A percentile compares a stretch with the other conserved stretches of the same genome.
Evolutionary conservation across 2,797 vertebrate genomes (phyloP).

Genomic region (Peromyscus aztecus): DNA sequence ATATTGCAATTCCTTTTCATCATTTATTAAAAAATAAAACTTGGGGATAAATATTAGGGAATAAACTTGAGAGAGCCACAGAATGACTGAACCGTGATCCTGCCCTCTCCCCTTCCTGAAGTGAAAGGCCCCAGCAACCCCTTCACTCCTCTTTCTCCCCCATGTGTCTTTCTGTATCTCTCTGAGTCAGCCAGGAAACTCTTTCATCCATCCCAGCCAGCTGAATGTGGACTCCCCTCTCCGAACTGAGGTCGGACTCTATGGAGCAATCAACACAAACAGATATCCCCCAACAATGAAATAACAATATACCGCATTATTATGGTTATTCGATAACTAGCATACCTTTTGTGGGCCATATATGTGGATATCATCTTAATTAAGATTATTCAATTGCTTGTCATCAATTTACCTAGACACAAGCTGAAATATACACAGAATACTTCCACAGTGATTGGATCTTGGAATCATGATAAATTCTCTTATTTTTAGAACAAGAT

Average conservation of each 20-base stretch:
- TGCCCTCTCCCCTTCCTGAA: not conserved
- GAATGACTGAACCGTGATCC: not conserved
- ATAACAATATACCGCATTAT: not conserved
- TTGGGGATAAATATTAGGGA: not conserved
- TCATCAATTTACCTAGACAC: not conserved
- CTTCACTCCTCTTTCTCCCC: not conserved
- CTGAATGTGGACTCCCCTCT: not conserved
- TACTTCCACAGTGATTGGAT: not conserved
- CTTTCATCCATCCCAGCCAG: not conserved
- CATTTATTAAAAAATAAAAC: not conserved
- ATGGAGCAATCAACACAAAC: not conserved
- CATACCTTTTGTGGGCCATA: not conserved
- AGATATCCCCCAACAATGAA: not conserved
- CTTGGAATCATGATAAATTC: not conserved
- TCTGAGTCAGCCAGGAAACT: not conserved
- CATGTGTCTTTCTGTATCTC: not conserved
- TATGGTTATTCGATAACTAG: conserved; percentile 1
- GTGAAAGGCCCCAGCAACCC: not conserved
- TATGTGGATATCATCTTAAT: not conserved
- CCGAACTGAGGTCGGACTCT: not conserved
- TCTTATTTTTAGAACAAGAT: not conserved
- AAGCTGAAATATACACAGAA: not conserved
- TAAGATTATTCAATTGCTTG: not conserved
- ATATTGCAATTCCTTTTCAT: not conserved
- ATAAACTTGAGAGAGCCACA: not conserved